Conservation (phyloP, 2,888 invertebrate species). For the Prosapia bicincta region DNA sequence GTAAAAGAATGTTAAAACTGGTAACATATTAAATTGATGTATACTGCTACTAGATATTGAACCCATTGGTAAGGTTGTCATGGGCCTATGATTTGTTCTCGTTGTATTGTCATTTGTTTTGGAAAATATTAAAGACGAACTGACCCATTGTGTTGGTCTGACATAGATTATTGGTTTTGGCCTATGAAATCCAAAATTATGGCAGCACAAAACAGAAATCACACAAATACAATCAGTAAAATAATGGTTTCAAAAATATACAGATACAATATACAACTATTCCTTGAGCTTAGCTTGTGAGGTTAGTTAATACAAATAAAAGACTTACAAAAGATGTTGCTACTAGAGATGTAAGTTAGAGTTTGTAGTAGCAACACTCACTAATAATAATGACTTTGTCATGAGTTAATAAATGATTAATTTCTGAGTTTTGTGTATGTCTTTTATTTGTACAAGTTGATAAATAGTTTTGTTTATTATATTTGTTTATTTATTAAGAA, state of each 20-base stretch:
- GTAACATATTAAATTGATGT: background rate
- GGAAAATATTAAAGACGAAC: conserved; percentile 33
- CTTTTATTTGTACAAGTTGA: too few relatives aligned
- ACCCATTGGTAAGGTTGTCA: conserved; percentile 18
- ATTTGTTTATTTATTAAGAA: too few relatives aligned
- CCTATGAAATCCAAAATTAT: conserved; percentile 6
- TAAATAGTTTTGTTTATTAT: too few relatives aligned
- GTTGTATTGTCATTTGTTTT: conserved; percentile 17
- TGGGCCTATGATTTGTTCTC: conserved; percentile 3
- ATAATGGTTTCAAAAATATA: background rate
- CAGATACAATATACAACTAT: background rate
- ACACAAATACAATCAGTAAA: conserved; percentile 22
- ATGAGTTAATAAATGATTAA: too few relatives aligned
- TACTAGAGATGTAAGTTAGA: too few relatives aligned
- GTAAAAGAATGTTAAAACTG: background rate
- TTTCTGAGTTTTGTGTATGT: too few relatives aligned
- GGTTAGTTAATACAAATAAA: too few relatives aligned
- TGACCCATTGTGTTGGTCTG: conserved; percentile 32
- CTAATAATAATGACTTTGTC: too few relatives aligned
- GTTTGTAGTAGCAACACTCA: too few relatives aligned
- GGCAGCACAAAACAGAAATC: conserved; percentile 22
- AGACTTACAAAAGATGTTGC: too few relatives aligned
- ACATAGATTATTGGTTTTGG: conserved; percentile 11
- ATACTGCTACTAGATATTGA: background rate
- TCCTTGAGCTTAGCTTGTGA: too few relatives aligned